Evolutionary conservation across 2,888 invertebrate genomes (phyloP).

Genomic region (Papilio gigon): DNA sequence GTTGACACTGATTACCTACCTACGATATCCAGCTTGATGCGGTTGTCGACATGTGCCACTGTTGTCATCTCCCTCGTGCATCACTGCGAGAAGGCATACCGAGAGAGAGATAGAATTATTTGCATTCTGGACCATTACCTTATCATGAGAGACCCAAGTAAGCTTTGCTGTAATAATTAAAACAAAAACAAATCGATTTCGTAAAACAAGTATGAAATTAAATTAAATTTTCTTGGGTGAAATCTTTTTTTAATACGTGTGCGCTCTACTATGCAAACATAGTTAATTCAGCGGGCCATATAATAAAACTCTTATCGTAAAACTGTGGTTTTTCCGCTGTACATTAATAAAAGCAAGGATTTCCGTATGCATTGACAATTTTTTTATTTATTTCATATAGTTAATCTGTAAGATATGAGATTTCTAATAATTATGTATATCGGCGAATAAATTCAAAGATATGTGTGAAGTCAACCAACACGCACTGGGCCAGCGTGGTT

Average conservation of each 20-base stretch:
- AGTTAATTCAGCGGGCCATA: constrained; percentile 12
- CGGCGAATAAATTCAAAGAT: no score
- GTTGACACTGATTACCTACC: constrained; percentile 54
- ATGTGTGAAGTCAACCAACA: no score
- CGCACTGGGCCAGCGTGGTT: no score
- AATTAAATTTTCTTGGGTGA: background rate
- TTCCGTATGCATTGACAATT: constrained; percentile 19
- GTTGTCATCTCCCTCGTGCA: constrained; percentile 58
- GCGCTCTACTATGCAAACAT: constrained; percentile 18
- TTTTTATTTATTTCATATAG: constrained; percentile 5
- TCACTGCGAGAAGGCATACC: constrained; percentile 64
- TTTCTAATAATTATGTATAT: no score
- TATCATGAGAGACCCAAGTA: constrained; percentile 62
- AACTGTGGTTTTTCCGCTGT: constrained; percentile 29
- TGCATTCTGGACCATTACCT: constrained; percentile 62
- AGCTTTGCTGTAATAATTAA: constrained; percentile 41
- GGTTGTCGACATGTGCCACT: constrained; percentile 56
- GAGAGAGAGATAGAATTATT: constrained; percentile 58
- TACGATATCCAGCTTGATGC: constrained; percentile 55
- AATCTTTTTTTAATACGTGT: constrained; percentile 1
- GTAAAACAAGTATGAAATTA: background rate
- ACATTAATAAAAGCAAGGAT: constrained; percentile 7
- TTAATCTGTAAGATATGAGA: no score
- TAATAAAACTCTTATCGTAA: constrained; percentile 8
- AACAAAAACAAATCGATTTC: background rate